Evolutionary conservation across 2,888 invertebrate species (phyloP), one percentile per base, ranked within the genome.

Genomic region (Sphaerophoria rueppellii): DNA sequence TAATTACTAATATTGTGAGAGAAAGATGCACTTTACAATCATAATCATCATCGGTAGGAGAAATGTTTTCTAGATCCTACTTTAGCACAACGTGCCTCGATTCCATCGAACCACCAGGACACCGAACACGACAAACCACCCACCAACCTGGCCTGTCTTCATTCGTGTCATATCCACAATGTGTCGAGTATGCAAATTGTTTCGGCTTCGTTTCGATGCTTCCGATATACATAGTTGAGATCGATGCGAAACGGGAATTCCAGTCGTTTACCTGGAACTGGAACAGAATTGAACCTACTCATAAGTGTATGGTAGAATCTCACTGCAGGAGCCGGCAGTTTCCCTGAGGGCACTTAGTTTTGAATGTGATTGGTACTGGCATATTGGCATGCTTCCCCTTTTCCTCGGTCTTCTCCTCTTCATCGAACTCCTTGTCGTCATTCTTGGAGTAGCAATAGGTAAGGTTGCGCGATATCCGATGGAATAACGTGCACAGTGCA

Each of bases 151-250:
- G 4, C 9, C 24, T n/a, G 16, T 35, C 54, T n/a, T 6, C n/a
- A 4, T 7, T 35, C 24, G 50, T 69, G 50, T 69, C 72, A 46
- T 50, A 60, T 55, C 43, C 16, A 32, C 65, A 77, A 82, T 77
- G 72, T 82, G 82, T 61, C 65, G 55, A 60, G 55, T 80, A 76
- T 83, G 80, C 52, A 83, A 83, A 83, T 76, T 80, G 83, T 80
- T 83, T 82, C 54, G 40, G 58, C 63, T 63, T 77, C 70, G 48
- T 48, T 55, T 54, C 74, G 14, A 24, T 52, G 54, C 37, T 43
- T 9, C 12, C 43, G 43, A 43, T 24, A 24, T 24, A 24, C 24
- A 24, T 67, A 65, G 34, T 11, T n/a, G 50, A 57, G 79, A 83
- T 83, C 83, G 67, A 83, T 82, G 2, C 24, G 24, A 24, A 24